Conservation (phyloP, 2,888 invertebrate genomes). For the Perizoma affinitatum region DNA sequence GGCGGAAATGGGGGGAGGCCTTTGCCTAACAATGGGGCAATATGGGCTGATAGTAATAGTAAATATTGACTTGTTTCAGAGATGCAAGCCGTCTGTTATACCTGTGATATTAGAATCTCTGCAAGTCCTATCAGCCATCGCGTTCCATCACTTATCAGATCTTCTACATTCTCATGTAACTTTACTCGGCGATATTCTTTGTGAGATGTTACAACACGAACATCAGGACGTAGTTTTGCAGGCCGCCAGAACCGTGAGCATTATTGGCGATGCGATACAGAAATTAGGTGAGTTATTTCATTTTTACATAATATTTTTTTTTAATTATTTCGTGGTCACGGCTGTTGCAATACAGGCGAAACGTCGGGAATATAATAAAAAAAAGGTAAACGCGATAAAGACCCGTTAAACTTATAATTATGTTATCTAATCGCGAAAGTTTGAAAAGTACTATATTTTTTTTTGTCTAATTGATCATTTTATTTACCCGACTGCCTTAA, state of each 20-base stretch:
- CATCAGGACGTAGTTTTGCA: slow-evolving; percentile 89
- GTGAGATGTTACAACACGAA: slow-evolving; percentile 83
- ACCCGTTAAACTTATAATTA: too few relatives aligned
- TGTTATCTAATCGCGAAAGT: too few relatives aligned
- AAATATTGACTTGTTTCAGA: slow-evolving; percentile 48
- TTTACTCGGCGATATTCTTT: slow-evolving; percentile 85
- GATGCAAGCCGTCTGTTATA: slow-evolving; percentile 73
- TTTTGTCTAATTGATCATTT: too few relatives aligned
- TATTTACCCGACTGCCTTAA: too few relatives aligned
- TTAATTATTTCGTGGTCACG: too few relatives aligned
- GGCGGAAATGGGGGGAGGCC: too few relatives aligned
- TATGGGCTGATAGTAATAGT: not conserved
- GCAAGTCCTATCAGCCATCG: slow-evolving; percentile 87
- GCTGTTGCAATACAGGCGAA: too few relatives aligned
- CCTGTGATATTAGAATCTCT: slow-evolving; percentile 91
- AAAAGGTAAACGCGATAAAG: too few relatives aligned
- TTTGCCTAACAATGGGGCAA: too few relatives aligned
- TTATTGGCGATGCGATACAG: slow-evolving; percentile 86
- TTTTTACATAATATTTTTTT: too few relatives aligned
- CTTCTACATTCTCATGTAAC: slow-evolving; percentile 83
- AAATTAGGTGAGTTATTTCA: slow-evolving; percentile 64
- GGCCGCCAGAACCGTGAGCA: slow-evolving; percentile 87
- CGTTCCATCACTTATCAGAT: slow-evolving; percentile 83
- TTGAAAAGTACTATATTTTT: too few relatives aligned
- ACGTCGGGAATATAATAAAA: too few relatives aligned